Conservation (phyloP, 2,113 vertebrate species). For the Cheilinus undulatus region DNA sequence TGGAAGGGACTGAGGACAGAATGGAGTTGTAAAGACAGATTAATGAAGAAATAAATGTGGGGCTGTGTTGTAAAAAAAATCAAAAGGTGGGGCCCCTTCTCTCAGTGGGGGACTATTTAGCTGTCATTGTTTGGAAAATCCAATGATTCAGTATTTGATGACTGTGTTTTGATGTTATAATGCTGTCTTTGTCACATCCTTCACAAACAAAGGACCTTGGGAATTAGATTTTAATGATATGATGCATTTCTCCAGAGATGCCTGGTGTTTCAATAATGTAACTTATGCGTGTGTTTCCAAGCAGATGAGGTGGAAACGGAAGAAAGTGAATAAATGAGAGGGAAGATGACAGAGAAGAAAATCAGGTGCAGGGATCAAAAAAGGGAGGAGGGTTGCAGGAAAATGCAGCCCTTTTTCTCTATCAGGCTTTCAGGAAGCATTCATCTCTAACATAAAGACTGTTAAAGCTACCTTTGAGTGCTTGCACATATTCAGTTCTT, state of each 20-base stretch:
- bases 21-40: not conserved
- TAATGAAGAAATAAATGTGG: not conserved
- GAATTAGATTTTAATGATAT: conserved; percentile 15
- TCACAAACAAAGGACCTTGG: conserved; percentile 18
- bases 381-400: not conserved
- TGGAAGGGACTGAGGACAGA: not conserved
- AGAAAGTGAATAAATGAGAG: not conserved
- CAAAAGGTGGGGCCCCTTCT: not conserved
- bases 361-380: conserved; percentile 4
- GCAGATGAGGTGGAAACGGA: not conserved
- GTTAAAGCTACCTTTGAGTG: conserved; percentile 4
- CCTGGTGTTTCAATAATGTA: not conserved
- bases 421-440: conserved; percentile 14
- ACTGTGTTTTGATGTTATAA: conserved; percentile 3
- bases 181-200: conserved; percentile 10
- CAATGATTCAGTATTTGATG: not conserved
- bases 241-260: conserved; percentile 5
- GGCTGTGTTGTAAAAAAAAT: conserved; percentile 7
- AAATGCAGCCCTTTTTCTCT: conserved; percentile 5
- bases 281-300: not conserved
- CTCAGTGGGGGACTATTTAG: not conserved
- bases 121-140: not conserved
- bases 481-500: conserved; percentile 13
- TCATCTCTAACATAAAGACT: conserved; percentile 23
- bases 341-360: not conserved